A percentile compares a stretch with the other conserved stretches of the same genome.
These are phyloP conservation scores for Allygus modestus DNA, from an alignment of 2,888 invertebrate species.

Conservation along the genomic window DNA sequence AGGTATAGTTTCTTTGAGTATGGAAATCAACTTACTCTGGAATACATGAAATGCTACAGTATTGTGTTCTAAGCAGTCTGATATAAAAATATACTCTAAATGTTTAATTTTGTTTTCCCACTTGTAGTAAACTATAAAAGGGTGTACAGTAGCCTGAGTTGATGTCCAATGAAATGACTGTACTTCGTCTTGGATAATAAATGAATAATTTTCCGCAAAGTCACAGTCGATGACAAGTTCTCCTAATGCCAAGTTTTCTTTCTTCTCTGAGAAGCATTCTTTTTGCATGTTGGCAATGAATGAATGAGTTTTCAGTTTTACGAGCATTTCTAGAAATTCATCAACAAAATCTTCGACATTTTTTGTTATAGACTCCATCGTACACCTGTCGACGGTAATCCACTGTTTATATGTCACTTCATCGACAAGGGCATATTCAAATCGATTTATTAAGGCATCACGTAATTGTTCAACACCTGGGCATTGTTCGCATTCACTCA, in stretches of 20 bases:
- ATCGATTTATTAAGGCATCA: no score
- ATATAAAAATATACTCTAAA: not conserved
- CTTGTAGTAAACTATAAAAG: slow-evolving; percentile 44
- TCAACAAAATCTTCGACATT: not conserved
- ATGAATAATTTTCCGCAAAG: not conserved
- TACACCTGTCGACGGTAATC: not conserved
- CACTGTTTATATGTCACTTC: no score
- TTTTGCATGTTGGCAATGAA: not conserved
- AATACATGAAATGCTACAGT: slow-evolving; percentile 50
- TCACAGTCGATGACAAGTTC: not conserved
- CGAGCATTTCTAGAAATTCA: not conserved
- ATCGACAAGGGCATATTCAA: no score
- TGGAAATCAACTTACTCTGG: slow-evolving; percentile 38
- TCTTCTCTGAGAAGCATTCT: not conserved
- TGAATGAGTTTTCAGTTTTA: not conserved
- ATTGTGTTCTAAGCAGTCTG: slow-evolving; percentile 29
- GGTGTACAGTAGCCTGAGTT: slow-evolving; percentile 55
- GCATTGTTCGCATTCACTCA: no score
- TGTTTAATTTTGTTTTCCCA: not conserved
- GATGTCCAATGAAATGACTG: not conserved
- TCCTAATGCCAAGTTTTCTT: not conserved
- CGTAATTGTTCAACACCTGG: no score
- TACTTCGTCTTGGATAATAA: not conserved
- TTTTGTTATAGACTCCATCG: not conserved
- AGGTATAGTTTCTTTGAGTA: slow-evolving; percentile 29